A percentile compares a stretch with the other conserved stretches of the same genome.
Conservation (phyloP, 2,888 invertebrate species). For the Hirudinaria manillensis region DNA sequence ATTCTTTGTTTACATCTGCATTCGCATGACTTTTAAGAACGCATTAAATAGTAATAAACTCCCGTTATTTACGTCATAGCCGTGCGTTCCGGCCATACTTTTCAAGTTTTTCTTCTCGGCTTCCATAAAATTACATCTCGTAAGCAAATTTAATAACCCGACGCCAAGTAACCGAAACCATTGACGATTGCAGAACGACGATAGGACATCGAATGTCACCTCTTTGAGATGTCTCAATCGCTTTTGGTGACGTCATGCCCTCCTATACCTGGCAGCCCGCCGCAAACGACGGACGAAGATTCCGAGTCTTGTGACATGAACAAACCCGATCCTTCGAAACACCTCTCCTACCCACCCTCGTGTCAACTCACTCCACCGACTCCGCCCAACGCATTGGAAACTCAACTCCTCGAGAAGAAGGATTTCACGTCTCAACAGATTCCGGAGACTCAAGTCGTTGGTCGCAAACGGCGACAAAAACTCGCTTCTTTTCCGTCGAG, state of each 20-base stretch:
- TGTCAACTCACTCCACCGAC: conserved; percentile 16
- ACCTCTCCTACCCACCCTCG: background rate
- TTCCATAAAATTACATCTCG: too few species aligned
- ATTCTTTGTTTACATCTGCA: too few species aligned
- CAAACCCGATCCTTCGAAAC: background rate
- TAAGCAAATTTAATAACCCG: too few species aligned
- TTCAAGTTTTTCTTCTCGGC: too few species aligned
- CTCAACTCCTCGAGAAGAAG: background rate
- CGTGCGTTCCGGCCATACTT: too few species aligned
- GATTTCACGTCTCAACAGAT: too few species aligned
- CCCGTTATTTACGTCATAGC: too few species aligned
- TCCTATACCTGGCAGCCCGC: background rate
- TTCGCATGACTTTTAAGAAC: too few species aligned
- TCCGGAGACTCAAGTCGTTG: background rate
- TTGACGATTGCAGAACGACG: background rate
- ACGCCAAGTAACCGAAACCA: background rate
- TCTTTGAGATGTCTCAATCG: background rate
- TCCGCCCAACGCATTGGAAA: background rate
- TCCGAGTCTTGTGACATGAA: conserved; percentile 1
- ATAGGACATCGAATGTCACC: background rate
- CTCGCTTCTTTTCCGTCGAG: background rate
- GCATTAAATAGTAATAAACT: too few species aligned
- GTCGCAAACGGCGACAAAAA: conserved; percentile 7
- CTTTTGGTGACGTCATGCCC: background rate
- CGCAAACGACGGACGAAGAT: conserved; percentile 5